Percentiles rank a stretch among this genome's conserved stretches.
phyloP scores from a whole-genome alignment of 1,140 invertebrate genomes.

The Hylaeus anthracinus region DNA sequence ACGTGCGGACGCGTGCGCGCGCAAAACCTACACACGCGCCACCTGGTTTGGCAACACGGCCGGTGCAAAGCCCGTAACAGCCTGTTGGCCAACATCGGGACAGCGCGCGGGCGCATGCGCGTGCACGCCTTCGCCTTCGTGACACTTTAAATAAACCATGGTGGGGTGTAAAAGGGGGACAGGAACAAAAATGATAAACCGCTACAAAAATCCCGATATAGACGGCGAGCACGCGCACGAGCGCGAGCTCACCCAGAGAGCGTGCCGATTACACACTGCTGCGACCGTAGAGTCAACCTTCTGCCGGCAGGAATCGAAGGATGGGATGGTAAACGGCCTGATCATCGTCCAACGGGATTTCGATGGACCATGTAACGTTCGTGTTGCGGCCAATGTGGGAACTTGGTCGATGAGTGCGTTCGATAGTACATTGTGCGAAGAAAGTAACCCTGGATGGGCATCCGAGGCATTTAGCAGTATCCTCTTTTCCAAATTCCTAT shows the following conservation, averaged over 20 bases:
- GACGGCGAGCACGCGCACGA: conserved; percentile 32
- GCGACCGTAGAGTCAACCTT: conserved; percentile 30
- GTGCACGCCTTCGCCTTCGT: conserved; percentile 58
- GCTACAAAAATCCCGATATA: conserved; percentile 63
- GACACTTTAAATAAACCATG: conserved; percentile 66
- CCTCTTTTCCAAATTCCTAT: too few species aligned
- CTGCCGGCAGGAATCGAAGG: conserved; percentile 20
- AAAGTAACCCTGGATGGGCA: too few species aligned
- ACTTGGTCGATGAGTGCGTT: too few species aligned
- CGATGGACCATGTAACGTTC: not conserved
- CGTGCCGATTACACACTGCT: conserved; percentile 49
- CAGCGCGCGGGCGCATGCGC: conserved; percentile 50
- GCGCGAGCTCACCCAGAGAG: not conserved
- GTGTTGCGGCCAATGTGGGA: too few species aligned
- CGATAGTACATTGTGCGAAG: too few species aligned
- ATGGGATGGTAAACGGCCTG: conserved; percentile 3
- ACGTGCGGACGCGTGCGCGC: not conserved
- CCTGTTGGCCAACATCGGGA: conserved; percentile 63
- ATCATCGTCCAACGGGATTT: not conserved
- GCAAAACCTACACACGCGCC: conserved; percentile 6
- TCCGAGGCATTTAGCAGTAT: too few species aligned
- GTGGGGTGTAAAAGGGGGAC: conserved; percentile 51
- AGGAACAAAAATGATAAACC: conserved; percentile 63
- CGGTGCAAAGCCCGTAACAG: conserved; percentile 63
- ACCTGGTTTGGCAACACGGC: conserved; percentile 60